phyloP scores from a whole-genome alignment of 2,888 invertebrate genomes.

The Ctena decussata region DNA sequence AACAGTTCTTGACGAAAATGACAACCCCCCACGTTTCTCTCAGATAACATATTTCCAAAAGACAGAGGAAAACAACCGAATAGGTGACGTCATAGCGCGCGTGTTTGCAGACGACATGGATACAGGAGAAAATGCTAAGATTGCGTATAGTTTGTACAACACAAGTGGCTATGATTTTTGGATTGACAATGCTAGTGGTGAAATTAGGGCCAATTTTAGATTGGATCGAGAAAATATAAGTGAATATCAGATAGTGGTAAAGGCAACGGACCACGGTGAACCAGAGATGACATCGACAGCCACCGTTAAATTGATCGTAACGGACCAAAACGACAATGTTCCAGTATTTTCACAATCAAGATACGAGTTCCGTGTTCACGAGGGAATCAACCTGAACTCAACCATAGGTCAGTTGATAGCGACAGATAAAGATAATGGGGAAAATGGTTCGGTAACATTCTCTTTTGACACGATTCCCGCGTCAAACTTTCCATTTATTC shows the following conservation, averaged over 20 bases:
- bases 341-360: constrained; percentile 67
- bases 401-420: constrained; percentile 68
- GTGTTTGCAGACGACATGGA: constrained; percentile 75
- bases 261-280: constrained; percentile 70
- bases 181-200: constrained; percentile 72
- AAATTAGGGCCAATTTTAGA: constrained; percentile 72
- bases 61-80: constrained; percentile 73
- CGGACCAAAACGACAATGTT: constrained; percentile 74
- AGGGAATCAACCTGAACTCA: constrained; percentile 67
- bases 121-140: constrained; percentile 69
- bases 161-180: constrained; percentile 64
- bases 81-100: constrained; percentile 67
- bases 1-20: constrained; percentile 94
- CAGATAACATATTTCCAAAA: constrained; percentile 85
- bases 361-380: constrained; percentile 65
- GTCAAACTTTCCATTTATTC: constrained; percentile 65
- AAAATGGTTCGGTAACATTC: constrained; percentile 59
- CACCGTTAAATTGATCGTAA: constrained; percentile 64
- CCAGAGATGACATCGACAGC: constrained; percentile 62
- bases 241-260: constrained; percentile 67
- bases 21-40: constrained; percentile 94
- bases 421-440: constrained; percentile 69
- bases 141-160: constrained; percentile 67
- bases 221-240: constrained; percentile 75
- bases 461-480: constrained; percentile 47